Conservation (phyloP, 2,797 vertebrate species). For the Dermochelys coriacea region DNA sequence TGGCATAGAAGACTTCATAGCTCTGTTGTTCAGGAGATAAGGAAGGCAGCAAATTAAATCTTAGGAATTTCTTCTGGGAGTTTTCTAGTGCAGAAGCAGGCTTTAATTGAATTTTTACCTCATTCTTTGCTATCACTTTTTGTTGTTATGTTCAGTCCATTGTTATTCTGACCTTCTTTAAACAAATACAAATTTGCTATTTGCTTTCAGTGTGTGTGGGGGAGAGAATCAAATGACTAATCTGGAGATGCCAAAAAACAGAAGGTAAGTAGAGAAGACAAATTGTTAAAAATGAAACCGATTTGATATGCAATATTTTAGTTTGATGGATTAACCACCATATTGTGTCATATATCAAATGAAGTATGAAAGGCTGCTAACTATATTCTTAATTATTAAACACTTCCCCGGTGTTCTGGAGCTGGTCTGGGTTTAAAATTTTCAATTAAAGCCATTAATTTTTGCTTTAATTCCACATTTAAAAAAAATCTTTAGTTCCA, state of each 20-base stretch:
- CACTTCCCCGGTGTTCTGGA: slow-evolving; percentile 14
- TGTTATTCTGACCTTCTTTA: slow-evolving; percentile 22
- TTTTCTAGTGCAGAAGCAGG: slow-evolving; percentile 37
- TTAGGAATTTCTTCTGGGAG: slow-evolving; percentile 65
- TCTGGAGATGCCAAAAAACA: slow-evolving; percentile 15
- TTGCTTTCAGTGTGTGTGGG: not conserved
- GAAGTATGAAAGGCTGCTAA: not conserved
- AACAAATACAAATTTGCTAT: slow-evolving; percentile 8
- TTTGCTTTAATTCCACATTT: not conserved
- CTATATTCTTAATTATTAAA: slow-evolving; percentile 8
- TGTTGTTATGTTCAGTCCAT: not conserved
- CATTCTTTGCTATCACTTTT: fast-evolving
- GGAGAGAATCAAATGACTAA: not conserved
- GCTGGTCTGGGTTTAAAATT: slow-evolving; percentile 13
- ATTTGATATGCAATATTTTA: not conserved
- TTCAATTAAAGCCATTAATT: not conserved
- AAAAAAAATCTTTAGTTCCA: slow-evolving; percentile 9
- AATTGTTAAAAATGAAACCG: slow-evolving; percentile 17
- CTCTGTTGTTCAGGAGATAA: slow-evolving; percentile 57
- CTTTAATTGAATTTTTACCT: slow-evolving; percentile 66
- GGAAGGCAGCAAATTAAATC: slow-evolving; percentile 72
- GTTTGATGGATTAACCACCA: not conserved
- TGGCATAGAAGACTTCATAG: slow-evolving; percentile 31
- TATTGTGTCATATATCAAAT: slow-evolving; percentile 10
- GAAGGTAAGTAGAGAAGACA: not conserved